These are phyloP conservation scores for Dolomedes plantarius DNA, from an alignment of 2,888 invertebrate species.

Conservation along the genomic window DNA sequence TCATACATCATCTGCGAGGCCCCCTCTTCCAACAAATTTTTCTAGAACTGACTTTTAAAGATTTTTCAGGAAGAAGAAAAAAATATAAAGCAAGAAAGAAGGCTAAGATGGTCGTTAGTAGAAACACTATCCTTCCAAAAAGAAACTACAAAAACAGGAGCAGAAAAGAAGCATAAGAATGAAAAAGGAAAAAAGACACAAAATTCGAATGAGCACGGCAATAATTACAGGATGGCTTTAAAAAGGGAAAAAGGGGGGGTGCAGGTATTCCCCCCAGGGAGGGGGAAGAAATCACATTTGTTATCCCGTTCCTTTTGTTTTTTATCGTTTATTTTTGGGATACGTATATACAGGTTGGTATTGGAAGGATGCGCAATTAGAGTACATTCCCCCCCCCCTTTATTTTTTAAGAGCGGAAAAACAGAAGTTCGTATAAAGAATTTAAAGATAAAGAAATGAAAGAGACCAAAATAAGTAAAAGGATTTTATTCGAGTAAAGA, in stretches of 20 bases:
- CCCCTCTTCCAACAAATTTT: neutral
- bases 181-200: neutral
- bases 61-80: neutral
- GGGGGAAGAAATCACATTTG: neutral
- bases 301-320: slow-evolving; percentile 10
- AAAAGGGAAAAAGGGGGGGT: slow-evolving; percentile 11
- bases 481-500: neutral
- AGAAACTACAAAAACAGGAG: slow-evolving; percentile 1
- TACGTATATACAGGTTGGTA: slow-evolving; percentile 5
- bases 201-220: slow-evolving; percentile 14
- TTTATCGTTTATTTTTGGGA: neutral
- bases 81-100: too few species aligned
- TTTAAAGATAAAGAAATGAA: neutral
- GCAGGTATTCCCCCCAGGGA: neutral
- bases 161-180: neutral
- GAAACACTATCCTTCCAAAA: neutral
- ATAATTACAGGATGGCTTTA: slow-evolving; percentile 30
- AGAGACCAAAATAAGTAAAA: neutral
- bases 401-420: neutral
- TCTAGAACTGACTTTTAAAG: neutral
- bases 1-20: neutral
- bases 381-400: neutral
- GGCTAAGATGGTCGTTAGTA: neutral
- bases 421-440: neutral
- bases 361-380: slow-evolving; percentile 4